Evolutionary conservation across 2,888 invertebrate species (phyloP), one percentile per base, ranked within the genome.

Genomic region (Ophion slaviceki): DNA sequence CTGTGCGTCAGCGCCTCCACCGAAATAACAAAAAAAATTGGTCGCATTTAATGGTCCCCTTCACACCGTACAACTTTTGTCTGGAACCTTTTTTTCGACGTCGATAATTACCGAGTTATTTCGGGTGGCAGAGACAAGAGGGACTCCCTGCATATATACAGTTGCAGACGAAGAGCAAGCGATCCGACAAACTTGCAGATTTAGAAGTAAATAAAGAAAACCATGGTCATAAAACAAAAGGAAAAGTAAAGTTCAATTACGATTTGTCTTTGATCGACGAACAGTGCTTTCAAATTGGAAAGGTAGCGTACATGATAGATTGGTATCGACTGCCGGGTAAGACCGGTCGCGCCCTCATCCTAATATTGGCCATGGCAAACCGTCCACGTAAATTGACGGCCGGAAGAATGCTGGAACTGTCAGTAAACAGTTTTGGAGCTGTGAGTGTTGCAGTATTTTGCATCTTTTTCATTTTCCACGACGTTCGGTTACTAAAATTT

Each of bases 291-390:
- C 45, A 71, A 71, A 75, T 83, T 3, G 86, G 86, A 2, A 82
- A 57, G 32, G 80, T 84, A 8, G 53, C 80, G 10, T 84, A 84
- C 57, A 84, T 80, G 86, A 86, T 75, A 10, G 74, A 87, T 36
- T 88, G 88, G 88, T 88, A 87, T 74, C 66, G 67, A 57, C 53
- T 88, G 53, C 83, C 88, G 7, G 74, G 66, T 2, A 81, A 84
- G 59, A 80, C 70, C 8, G 76, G 82, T 53, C 78, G 62, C 2
- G 79, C 79, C 20, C 40, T 88, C 7, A 68, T 87, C 10, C 62
- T 88, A 45, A 74, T 87, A 10, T 84, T 88, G 11, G 84, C 83
- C 2, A 81, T 66, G 28, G 72, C 86, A 11, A 85, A 88, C 68
- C 61, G 47, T 59, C 86, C 88, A 1, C 80, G 82, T 36, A 82